Evolutionary conservation across 2,888 invertebrate species (phyloP), one percentile per base, ranked within the genome.

Genomic region (Germaria angustata): DNA sequence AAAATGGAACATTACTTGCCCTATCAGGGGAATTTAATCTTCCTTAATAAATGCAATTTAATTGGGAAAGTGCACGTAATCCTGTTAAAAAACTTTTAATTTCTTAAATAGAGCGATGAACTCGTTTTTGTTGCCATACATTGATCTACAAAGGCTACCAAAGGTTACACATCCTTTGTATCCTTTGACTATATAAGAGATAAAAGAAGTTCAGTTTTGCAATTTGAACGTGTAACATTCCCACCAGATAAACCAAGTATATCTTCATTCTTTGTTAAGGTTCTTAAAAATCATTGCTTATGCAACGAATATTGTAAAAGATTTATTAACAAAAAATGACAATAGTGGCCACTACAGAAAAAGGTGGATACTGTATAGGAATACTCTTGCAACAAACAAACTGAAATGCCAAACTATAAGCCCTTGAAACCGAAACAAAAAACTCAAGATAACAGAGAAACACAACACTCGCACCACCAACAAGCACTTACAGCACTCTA

Each of bases 321-420:
- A 81, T 81, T 81, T 84, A 84, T 84, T 81, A 75, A 71, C 69
- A 69, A 72, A 81, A 82, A 81, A 78, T 76, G 72, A 44, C 49
- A 68, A 51, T 44, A 57, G 46, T 66, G 49, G 20, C 15, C n/a
- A 24, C 17, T 22, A 20, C 20, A 34, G 20, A 61, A 79, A 68
- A 75, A 69, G 59, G 63, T 69, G 68, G 39, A 57, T 55, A 75
- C 55, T 49, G 9, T 13, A 41, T 68, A 17, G 51, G 44, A 57
- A 44, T 34, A 44, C 4, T 51, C 15, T 32, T 44, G 24, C 49
- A 51, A 41, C 28, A 66, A 57, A 32, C 55, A 65, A 36, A 57
- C 24, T 22, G n/a, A 66, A 68, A 55, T 76, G 46, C 24, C 28
- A 66, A 24, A 41, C 53, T 34, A 32, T 72, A 57, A 59, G 51